These are phyloP conservation scores for Poecilia velifera DNA, from an alignment of 2,797 vertebrate genomes.

Conservation along the genomic window DNA sequence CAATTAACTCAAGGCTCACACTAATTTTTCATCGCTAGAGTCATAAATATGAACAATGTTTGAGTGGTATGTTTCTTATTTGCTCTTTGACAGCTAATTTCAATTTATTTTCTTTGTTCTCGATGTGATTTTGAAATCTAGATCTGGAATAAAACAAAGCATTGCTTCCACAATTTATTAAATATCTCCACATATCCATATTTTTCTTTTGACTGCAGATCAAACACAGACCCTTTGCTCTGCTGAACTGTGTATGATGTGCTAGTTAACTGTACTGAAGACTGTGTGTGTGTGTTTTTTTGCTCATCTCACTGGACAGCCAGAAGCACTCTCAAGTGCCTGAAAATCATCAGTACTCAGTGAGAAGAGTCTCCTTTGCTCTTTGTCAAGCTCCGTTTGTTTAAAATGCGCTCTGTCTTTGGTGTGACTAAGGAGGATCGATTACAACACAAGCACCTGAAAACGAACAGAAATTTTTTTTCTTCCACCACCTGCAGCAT, in stretches of 20 bases:
- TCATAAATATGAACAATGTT: slow-evolving; percentile 34
- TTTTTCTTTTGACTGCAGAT: slow-evolving; percentile 16
- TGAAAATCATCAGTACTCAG: slow-evolving; percentile 58
- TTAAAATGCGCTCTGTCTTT: slow-evolving; percentile 29
- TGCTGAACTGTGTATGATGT: slow-evolving; percentile 55
- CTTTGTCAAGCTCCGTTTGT: slow-evolving; percentile 33
- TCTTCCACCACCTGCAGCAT: slow-evolving; percentile 7
- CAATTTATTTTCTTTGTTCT: slow-evolving; percentile 11
- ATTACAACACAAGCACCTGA: slow-evolving; percentile 40
- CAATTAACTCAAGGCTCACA: slow-evolving; percentile 32
- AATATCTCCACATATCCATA: slow-evolving; percentile 5
- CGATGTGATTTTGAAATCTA: slow-evolving; percentile 20
- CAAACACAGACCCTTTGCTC: slow-evolving; percentile 42
- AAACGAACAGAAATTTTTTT: slow-evolving; percentile 28
- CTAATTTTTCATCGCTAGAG: slow-evolving; percentile 20
- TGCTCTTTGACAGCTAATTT: slow-evolving; percentile 18
- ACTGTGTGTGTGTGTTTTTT: slow-evolving; percentile 22
- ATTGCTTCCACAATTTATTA: slow-evolving; percentile 31
- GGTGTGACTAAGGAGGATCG: slow-evolving; percentile 37
- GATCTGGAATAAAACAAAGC: slow-evolving; percentile 4
- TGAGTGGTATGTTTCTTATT: slow-evolving; percentile 18
- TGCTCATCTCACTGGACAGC: slow-evolving; percentile 52
- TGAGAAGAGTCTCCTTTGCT: slow-evolving; percentile 24
- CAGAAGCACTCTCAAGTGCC: slow-evolving; percentile 60
- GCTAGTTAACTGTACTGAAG: slow-evolving; percentile 52